Evolutionary conservation across 2,113 vertebrate genomes (phyloP).

Genomic region (Cynocephalus volans): DNA sequence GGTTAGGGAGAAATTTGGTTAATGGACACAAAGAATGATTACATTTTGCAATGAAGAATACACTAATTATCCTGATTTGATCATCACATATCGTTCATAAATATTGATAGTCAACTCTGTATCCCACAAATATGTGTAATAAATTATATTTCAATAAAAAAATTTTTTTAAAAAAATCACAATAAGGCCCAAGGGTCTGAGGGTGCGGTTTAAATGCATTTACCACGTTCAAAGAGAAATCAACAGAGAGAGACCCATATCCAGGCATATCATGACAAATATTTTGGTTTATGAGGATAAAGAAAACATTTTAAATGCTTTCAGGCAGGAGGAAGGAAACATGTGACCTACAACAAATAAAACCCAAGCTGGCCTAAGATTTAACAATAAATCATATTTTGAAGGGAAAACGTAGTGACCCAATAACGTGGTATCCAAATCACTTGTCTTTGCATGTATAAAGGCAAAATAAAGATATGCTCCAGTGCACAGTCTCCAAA

Average conservation of each 20-base stretch:
- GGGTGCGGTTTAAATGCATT: not conserved
- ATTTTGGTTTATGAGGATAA: not conserved
- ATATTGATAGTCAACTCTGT: too few species aligned
- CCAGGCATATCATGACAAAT: not conserved
- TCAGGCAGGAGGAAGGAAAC: not conserved
- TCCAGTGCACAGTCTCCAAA: not conserved
- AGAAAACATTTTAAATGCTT: slow-evolving; percentile 12
- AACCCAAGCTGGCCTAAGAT: not conserved
- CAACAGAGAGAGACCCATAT: not conserved
- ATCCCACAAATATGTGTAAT: too few species aligned
- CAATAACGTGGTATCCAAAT: not conserved
- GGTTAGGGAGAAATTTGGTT: too few species aligned
- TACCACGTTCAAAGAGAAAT: not conserved
- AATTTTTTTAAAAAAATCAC: not conserved
- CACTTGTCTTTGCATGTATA: not conserved
- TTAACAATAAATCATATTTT: slow-evolving; percentile 45
- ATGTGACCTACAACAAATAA: not conserved
- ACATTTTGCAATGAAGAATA: too few species aligned
- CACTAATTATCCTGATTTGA: too few species aligned
- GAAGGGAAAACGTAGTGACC: not conserved
- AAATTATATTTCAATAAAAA: not conserved
- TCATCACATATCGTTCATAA: too few species aligned
- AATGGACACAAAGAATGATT: too few species aligned
- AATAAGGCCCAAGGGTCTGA: not conserved
- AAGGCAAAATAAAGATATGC: not conserved